These are phyloP conservation scores for Lasioglossum malachurum DNA, from an alignment of 2,888 invertebrate species.

Conservation along the genomic window DNA sequence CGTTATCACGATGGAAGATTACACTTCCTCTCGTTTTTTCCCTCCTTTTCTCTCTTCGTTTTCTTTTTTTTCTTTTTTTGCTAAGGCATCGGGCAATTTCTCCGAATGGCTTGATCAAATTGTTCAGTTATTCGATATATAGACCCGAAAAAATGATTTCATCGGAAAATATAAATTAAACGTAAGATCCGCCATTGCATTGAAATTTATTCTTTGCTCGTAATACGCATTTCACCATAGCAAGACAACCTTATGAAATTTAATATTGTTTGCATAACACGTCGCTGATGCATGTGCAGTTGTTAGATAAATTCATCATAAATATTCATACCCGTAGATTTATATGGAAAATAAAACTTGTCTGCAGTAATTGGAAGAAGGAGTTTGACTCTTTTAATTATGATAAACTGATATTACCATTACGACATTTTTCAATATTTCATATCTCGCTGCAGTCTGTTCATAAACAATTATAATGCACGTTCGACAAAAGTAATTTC, in stretches of 20 bases:
- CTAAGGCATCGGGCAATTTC: slow-evolving; percentile 21
- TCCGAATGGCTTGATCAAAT: slow-evolving; percentile 34
- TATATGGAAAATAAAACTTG: not conserved
- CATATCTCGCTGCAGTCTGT: not conserved
- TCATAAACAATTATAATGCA: not conserved
- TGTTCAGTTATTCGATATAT: slow-evolving; percentile 17
- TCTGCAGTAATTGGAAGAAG: not conserved
- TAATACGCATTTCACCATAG: not conserved
- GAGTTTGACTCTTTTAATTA: not conserved
- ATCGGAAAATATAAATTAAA: not conserved
- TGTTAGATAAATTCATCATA: not conserved
- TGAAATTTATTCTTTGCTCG: not conserved
- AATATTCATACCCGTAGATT: not conserved
- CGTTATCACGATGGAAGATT: slow-evolving; percentile 60
- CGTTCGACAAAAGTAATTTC: not conserved
- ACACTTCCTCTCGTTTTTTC: slow-evolving; percentile 27
- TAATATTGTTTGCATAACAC: not conserved
- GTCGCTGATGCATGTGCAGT: not conserved
- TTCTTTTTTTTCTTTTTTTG: slow-evolving; percentile 15
- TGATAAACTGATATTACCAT: not conserved
- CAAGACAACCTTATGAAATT: not conserved
- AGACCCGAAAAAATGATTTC: slow-evolving; percentile 26
- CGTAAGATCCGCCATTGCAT: not conserved
- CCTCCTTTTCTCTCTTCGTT: not conserved
- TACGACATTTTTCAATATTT: not conserved